phyloP scores from a whole-genome alignment of 1,140 invertebrate species.

The Pachypeltis micranthus region DNA sequence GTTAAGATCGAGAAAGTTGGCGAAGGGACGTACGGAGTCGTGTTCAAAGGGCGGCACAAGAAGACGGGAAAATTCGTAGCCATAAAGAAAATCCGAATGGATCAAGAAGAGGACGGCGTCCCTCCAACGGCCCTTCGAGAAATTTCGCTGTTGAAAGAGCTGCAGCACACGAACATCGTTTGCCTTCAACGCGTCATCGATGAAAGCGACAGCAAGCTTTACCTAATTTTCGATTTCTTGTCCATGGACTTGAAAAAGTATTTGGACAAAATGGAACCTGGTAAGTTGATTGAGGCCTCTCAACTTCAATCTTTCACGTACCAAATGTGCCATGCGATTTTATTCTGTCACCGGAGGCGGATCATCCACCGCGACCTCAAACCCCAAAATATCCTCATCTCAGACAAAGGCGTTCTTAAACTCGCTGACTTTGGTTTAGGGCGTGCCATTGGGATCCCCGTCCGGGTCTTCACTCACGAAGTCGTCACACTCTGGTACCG shows the following conservation, averaged over 20 bases:
- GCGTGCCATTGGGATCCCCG: conserved; percentile 87
- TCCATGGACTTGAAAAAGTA: conserved; percentile 98
- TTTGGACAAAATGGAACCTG: conserved; percentile 70
- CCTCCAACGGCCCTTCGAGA: conserved; percentile 90
- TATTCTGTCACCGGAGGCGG: conserved; percentile 90
- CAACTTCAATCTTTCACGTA: conserved; percentile 55
- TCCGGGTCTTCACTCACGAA: conserved; percentile 95
- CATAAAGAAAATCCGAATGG: conserved; percentile 90
- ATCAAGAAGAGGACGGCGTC: conserved; percentile 85
- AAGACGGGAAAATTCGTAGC: conserved; percentile 82
- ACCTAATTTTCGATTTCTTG: conserved; percentile 95
- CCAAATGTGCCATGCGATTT: conserved; percentile 82
- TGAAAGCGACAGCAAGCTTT: conserved; percentile 47
- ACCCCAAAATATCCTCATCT: conserved; percentile 96
- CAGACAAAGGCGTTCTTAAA: conserved; percentile 84
- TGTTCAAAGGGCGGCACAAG: conserved; percentile 80
- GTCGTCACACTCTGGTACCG: conserved; percentile 97
- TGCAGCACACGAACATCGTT: conserved; percentile 86
- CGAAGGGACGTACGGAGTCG: conserved; percentile 90
- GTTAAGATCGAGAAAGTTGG: conserved; percentile 90
- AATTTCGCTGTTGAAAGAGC: conserved; percentile 82
- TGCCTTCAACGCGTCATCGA: conserved; percentile 48
- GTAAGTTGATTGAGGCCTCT: conserved; percentile 51
- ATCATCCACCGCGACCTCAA: conserved; percentile 86
- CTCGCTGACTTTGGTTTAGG: conserved; percentile 98